Base-by-base conservation (phyloP, 2,797 vertebrate species). In the Leptoclinus maculatus region DNA sequence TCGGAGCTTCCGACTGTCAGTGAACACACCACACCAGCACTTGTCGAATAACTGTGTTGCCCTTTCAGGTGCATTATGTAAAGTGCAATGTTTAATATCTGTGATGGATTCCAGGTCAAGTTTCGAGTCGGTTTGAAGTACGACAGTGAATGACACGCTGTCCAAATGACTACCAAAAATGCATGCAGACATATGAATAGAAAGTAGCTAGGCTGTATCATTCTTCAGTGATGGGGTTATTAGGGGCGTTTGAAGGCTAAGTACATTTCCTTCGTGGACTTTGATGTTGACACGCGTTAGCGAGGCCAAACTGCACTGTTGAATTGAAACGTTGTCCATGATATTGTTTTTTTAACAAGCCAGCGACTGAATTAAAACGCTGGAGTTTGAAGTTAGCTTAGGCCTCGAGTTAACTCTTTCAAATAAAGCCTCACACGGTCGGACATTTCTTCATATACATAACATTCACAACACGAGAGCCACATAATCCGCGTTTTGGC, bases 361-460 rank as follows among this genome's bases (percentile, higher is more conserved):
- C 7, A 27, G 2, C 7, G 29, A 45, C 14, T 23, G 8, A 66
- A 71, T 71, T 41, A 67, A 8, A 70, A 77, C 34, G 23, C 19
- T 2, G 12, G 3, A 76, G n/a, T 73, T 36, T 79, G 17, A 86
- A 71, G 56, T 71, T 34, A 60, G 43, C 32, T 23, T 13, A 57
- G 83, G 84, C 88, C 83, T 83, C 59, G 29, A 58, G 38, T 56
- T 72, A 76, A 76, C 62, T 8, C 51, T 64, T 51, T 79, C 53
- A 19, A 0, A 65, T 2, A 71, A 80, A 59, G 17, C 3, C 29
- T 7, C 12, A 58, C 32, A 41, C 13, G 23, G 63, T 74, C 69
- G n/a, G 80, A 83, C 59, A 71, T 88, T 77, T 63, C 17, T 58
- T 71, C 60, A 39, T 23, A 53, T 73, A n/a, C 12, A 36, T 57